phyloP scores from a whole-genome alignment of 2,797 vertebrate genomes.

The Arnoldichthys spilopterus region DNA sequence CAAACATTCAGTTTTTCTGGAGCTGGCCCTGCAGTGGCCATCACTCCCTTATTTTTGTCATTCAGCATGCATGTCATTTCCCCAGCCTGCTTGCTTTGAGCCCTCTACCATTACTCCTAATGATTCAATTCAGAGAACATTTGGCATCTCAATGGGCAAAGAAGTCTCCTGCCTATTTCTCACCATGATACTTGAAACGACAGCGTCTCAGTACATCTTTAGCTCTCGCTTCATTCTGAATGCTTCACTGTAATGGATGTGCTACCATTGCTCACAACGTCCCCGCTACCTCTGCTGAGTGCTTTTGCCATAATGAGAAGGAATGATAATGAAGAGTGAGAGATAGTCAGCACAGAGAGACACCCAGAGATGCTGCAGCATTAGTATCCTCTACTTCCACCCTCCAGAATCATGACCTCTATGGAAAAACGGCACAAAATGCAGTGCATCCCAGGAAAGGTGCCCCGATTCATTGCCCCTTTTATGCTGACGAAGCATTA shows the following conservation, averaged over 20 bases:
- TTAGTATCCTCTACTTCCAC: slow-evolving; percentile 2
- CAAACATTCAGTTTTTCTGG: slow-evolving; percentile 28
- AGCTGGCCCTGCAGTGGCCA: neutral
- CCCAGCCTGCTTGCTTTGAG: neutral
- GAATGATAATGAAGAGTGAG: slow-evolving; percentile 1
- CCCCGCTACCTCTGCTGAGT: neutral
- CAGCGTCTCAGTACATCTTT: neutral
- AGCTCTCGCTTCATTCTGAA: slow-evolving; percentile 14
- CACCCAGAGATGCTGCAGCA: neutral
- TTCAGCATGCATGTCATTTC: slow-evolving; percentile 24
- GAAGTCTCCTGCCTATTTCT: slow-evolving; percentile 7
- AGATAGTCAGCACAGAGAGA: neutral
- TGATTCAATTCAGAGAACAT: slow-evolving; percentile 49
- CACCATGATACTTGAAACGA: slow-evolving; percentile 12
- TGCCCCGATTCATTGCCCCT: slow-evolving; percentile 55
- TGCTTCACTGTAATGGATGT: slow-evolving; percentile 1
- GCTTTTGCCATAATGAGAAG: slow-evolving; percentile 6
- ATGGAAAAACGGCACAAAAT: slow-evolving; percentile 25
- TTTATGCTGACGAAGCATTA: slow-evolving; percentile 43
- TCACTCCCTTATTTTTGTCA: slow-evolving; percentile 21
- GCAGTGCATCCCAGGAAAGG: slow-evolving; percentile 57
- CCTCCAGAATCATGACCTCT: slow-evolving; percentile 40
- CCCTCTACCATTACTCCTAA: slow-evolving; percentile 26
- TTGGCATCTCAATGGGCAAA: slow-evolving; percentile 22
- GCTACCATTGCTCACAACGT: slow-evolving; percentile 4